A percentile compares a stretch with the other conserved stretches of the same genome.
phyloP scores from a whole-genome alignment of 2,888 invertebrate species.

The Cheilosia scutellata region DNA sequence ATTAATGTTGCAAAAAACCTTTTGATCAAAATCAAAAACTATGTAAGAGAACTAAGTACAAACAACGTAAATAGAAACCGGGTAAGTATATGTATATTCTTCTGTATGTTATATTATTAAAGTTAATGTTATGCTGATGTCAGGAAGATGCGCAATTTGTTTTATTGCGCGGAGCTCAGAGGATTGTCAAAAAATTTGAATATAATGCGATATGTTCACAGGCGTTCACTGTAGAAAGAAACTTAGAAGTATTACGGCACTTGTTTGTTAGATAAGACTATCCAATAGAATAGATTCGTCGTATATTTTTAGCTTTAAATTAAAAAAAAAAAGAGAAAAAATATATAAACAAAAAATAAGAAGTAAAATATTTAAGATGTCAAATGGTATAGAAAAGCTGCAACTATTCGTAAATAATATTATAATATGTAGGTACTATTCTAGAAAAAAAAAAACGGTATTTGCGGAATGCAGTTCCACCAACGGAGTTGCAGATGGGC shows the following conservation, averaged over 20 bases:
- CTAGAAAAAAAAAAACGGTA: not conserved
- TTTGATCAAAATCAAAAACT: slow-evolving; percentile 25
- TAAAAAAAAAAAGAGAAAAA: not conserved
- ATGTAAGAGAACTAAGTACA: slow-evolving; percentile 9
- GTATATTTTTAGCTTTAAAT: not conserved
- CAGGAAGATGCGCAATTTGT: not conserved
- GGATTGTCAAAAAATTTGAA: not conserved
- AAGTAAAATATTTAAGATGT: not conserved
- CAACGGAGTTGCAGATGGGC: too few species aligned
- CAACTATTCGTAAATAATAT: not conserved
- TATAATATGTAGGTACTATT: not conserved
- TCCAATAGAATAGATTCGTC: too few species aligned
- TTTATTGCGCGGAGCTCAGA: not conserved
- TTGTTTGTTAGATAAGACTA: too few species aligned
- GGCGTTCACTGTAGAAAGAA: not conserved
- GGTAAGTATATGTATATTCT: slow-evolving; percentile 1
- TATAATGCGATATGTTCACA: slow-evolving; percentile 1
- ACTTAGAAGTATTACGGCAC: too few species aligned
- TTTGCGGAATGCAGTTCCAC: too few species aligned
- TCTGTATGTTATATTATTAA: slow-evolving; percentile 6
- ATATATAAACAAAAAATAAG: not conserved
- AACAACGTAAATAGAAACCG: slow-evolving; percentile 22
- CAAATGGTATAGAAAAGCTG: slow-evolving; percentile 3
- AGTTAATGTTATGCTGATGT: slow-evolving; percentile 1
- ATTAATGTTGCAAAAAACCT: slow-evolving; percentile 47